A percentile compares a stretch with the other conserved stretches of the same genome.
Conservation (phyloP, 1,140 invertebrate genomes). For the Caenorhabditis latens region DNA sequence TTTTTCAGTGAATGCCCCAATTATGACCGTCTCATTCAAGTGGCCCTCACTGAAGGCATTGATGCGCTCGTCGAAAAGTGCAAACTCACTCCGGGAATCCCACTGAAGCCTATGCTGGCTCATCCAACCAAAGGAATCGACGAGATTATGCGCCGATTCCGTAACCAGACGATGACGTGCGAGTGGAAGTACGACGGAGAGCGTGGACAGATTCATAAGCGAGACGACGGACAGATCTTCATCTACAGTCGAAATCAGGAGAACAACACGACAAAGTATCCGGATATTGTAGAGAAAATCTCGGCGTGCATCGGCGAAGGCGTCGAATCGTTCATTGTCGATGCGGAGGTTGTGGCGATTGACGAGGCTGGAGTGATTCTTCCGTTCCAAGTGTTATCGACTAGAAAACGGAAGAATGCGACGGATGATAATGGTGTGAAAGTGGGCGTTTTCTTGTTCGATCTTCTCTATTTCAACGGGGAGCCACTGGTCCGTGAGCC, state of each 20-base stretch:
- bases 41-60: slow-evolving; percentile 87
- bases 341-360: slow-evolving; percentile 97
- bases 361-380: slow-evolving; percentile 92
- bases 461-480: slow-evolving; percentile 94
- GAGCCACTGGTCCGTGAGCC: slow-evolving; percentile 87
- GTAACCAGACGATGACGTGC: slow-evolving; percentile 92
- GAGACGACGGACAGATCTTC: slow-evolving; percentile 83
- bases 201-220: slow-evolving; percentile 90
- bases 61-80: slow-evolving; percentile 86
- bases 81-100: slow-evolving; percentile 83
- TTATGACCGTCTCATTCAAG: slow-evolving; percentile 89
- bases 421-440: slow-evolving; percentile 82
- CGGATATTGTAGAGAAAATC: slow-evolving; percentile 86
- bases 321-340: slow-evolving; percentile 90
- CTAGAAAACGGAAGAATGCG: slow-evolving; percentile 88
- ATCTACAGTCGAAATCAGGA: slow-evolving; percentile 98
- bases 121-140: slow-evolving; percentile 91
- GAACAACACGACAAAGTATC: slow-evolving; percentile 97
- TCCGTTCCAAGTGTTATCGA: slow-evolving; percentile 96
- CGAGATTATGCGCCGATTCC: slow-evolving; percentile 91
- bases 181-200: slow-evolving; percentile 99
- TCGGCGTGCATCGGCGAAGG: slow-evolving; percentile 79
- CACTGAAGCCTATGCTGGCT: slow-evolving; percentile 97
- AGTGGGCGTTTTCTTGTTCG: slow-evolving; percentile 97
- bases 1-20: slow-evolving; percentile 90